Evolutionary conservation across 2,888 invertebrate species (phyloP).

Genomic region (Lamellibrachia satsuma): DNA sequence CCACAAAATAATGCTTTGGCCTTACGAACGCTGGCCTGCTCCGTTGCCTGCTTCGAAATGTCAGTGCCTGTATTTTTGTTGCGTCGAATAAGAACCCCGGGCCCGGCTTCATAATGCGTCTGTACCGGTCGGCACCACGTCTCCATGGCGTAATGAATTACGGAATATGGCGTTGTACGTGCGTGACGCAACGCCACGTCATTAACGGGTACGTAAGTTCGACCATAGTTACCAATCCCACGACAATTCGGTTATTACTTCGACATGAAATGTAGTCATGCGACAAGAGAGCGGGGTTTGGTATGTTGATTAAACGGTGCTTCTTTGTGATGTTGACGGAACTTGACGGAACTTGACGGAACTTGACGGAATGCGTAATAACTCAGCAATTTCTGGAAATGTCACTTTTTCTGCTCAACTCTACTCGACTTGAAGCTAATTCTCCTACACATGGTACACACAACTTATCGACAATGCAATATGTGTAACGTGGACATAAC

Average conservation of each 20-base stretch:
- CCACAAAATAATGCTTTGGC: neutral
- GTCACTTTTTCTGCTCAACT: no score
- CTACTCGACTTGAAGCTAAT: no score
- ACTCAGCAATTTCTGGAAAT: neutral
- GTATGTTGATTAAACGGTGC: neutral
- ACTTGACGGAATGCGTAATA: neutral
- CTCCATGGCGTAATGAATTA: neutral
- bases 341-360: neutral
- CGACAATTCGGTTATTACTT: neutral
- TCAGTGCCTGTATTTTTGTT: neutral
- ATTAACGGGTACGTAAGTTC: neutral
- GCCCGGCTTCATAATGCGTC: no score
- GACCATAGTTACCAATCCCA: neutral
- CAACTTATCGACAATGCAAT: no score
- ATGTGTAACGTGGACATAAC: no score
- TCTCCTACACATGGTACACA: no score
- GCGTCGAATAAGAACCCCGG: neutral
- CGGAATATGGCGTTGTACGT: neutral
- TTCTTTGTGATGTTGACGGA: neutral
- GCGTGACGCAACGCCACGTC: neutral
- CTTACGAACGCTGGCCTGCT: neutral
- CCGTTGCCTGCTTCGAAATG: neutral
- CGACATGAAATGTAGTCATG: neutral
- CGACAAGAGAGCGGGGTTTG: neutral
- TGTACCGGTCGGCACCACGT: neutral